These are phyloP conservation scores for Arrhamphus sclerolepis DNA, from an alignment of 2,797 vertebrate genomes.

Conservation along the genomic window DNA sequence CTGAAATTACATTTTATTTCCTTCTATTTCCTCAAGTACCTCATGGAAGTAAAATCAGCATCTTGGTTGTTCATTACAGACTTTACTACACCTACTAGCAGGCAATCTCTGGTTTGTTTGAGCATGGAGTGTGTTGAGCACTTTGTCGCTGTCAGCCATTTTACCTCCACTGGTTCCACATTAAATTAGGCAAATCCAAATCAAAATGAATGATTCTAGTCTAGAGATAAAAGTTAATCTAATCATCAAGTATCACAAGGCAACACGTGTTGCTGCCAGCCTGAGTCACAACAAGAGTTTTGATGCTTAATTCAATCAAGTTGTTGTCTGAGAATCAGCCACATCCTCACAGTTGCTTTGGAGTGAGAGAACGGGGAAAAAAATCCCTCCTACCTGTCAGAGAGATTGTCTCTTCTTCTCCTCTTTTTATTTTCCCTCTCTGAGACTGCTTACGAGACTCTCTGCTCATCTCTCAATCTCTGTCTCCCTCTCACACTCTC, in stretches of 20 bases:
- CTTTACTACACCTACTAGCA: constrained; percentile 62
- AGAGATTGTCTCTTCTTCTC: constrained; percentile 66
- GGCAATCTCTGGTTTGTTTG: constrained; percentile 49
- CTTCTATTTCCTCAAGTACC: constrained; percentile 40
- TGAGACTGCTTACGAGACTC: constrained; percentile 75
- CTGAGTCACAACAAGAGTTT: constrained; percentile 47
- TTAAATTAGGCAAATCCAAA: constrained; percentile 78
- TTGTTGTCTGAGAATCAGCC: constrained; percentile 68
- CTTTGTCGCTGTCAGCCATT: constrained; percentile 80
- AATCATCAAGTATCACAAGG: constrained; percentile 62
- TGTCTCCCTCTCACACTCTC: constrained; percentile 52
- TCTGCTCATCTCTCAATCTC: constrained; percentile 74
- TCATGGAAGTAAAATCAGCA: constrained; percentile 54
- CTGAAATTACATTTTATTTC: constrained; percentile 60
- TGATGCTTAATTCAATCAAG: constrained; percentile 75
- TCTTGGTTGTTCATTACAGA: constrained; percentile 59
- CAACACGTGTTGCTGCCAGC: constrained; percentile 54
- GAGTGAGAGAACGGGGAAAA: constrained; percentile 24
- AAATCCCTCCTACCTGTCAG: constrained; percentile 70
- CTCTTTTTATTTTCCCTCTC: constrained; percentile 61
- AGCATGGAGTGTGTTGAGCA: constrained; percentile 45
- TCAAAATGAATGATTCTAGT: constrained; percentile 75
- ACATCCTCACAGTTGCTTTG: constrained; percentile 56
- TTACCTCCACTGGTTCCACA: constrained; percentile 70
- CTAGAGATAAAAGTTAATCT: constrained; percentile 68